phyloP scores from a whole-genome alignment of 2,113 vertebrate genomes.

The Antechinus stuartii region DNA sequence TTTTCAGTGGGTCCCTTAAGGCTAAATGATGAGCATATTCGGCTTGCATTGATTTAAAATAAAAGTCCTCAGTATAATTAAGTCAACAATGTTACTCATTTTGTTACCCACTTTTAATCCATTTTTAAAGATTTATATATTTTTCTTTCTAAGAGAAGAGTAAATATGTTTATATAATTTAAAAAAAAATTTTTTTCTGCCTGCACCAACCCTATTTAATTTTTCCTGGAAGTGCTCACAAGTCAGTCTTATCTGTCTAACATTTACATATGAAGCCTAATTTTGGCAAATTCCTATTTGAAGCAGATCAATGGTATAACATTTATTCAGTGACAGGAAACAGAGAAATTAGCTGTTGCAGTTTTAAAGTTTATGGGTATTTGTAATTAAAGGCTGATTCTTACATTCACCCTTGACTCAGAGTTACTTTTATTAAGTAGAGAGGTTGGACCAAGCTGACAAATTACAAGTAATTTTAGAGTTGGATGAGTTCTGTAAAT shows the following conservation, averaged over 20 bases:
- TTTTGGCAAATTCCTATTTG: conserved; percentile 39
- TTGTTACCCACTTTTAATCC: not conserved
- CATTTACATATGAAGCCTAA: conserved; percentile 31
- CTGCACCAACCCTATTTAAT: not conserved
- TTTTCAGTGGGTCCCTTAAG: conserved; percentile 43
- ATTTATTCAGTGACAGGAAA: not conserved
- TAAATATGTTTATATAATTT: not conserved
- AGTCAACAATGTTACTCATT: conserved; percentile 48
- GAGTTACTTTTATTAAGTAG: conserved; percentile 20
- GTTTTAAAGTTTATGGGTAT: conserved; percentile 17
- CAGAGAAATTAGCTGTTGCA: not conserved
- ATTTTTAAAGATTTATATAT: not conserved
- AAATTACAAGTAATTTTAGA: conserved; percentile 7
- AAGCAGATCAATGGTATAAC: conserved; percentile 58
- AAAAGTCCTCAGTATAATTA: conserved; percentile 44
- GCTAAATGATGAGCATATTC: conserved; percentile 46
- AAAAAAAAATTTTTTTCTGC: not conserved
- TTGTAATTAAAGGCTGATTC: not conserved
- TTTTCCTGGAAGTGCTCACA: conserved; percentile 6
- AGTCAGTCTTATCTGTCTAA: conserved; percentile 36
- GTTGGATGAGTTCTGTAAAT: not conserved
- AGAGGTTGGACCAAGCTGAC: not conserved
- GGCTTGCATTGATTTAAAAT: conserved; percentile 55
- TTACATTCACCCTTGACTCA: not conserved
- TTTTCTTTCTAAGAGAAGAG: conserved; percentile 37